These are phyloP conservation scores for Protophormia terraenovae DNA, from an alignment of 2,888 invertebrate species.

Conservation along the genomic window DNA sequence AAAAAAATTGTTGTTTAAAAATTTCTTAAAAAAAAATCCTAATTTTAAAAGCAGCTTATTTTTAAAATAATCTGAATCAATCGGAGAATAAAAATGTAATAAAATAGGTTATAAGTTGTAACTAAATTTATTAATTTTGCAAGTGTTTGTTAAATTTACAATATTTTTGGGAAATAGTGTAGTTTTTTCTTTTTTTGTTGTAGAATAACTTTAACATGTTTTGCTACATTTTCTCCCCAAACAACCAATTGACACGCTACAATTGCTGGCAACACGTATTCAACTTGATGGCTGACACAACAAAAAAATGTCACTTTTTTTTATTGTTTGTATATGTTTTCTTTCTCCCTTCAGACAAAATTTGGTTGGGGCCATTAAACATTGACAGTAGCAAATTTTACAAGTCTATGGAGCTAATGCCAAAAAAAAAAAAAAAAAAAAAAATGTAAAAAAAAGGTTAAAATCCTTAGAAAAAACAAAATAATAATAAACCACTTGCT, in stretches of 20 bases:
- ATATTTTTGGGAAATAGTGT: not conserved
- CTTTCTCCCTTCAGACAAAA: not conserved
- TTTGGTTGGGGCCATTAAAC: not conserved
- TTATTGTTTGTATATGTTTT: not conserved
- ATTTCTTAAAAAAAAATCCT: too few species aligned
- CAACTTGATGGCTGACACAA: conserved; percentile 40
- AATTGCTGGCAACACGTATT: conserved; percentile 39
- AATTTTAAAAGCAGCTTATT: too few species aligned
- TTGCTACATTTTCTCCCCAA: conserved; percentile 16
- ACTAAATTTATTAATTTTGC: not conserved
- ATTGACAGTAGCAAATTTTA: not conserved
- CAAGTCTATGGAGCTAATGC: not conserved
- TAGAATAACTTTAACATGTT: conserved; percentile 19
- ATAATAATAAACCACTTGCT: not conserved
- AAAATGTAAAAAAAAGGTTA: not conserved
- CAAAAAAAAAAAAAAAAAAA: not conserved
- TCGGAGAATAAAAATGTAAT: too few species aligned
- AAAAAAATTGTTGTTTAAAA: too few species aligned
- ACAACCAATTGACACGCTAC: conserved; percentile 49
- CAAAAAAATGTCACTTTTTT: conserved; percentile 3
- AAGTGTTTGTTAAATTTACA: too few species aligned
- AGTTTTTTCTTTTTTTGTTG: too few species aligned
- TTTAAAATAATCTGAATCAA: too few species aligned
- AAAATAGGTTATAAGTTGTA: too few species aligned
- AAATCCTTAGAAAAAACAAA: not conserved